Evolutionary conservation across 2,113 vertebrate species (phyloP), one percentile per base, ranked within the genome.

Genomic region (Pedionomus torquatus): DNA sequence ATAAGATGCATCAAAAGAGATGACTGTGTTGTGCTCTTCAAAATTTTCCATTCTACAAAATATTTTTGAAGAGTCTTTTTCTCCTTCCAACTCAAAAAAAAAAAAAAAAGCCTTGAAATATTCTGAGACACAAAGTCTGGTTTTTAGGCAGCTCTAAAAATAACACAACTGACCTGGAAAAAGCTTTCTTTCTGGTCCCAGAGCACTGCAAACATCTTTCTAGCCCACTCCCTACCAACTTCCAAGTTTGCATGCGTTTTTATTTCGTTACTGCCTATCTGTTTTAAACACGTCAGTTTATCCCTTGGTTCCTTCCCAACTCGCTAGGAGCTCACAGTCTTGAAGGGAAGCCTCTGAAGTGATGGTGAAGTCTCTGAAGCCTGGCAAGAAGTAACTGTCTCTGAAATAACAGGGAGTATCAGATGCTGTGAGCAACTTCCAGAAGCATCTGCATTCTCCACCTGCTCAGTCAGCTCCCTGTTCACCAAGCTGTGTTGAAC

Each of bases 81-180:
- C 41, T 94, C 57, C 44, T 80, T 64, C n/a, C 28, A 88, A 72
- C 21, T 61, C 17, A 84, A 75, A 93, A 91, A 72, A 64, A n/a
- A 61, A 80, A 39, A 66, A 48, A 30, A 30, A 30, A 30, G 60
- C 14, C 41, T 74, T 52, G 24, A 85, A 93, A 85, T 85, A 64
- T 17, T 48, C 31, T 1, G 5, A 1, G 69, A 48, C 39, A 68
- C n/a, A 69, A 87, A 81, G 37, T 23, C 64, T 66, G 39, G 9
- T 1, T 28, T 82, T 79, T 35, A 87, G 70, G 60, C 55, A 79
- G 61, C 35, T 91, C 65, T 93, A 87, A 89, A 95, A 92, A 92
- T 76, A 93, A 84, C 48, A 58, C 14, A 60, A 39, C 57, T 84
- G 91, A 82, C 85, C 79, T 69, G 44, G 66, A 92, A 79, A 89